These are phyloP conservation scores for Heliconius erato DNA, from an alignment of 2,888 invertebrate genomes.

Conservation along the genomic window DNA sequence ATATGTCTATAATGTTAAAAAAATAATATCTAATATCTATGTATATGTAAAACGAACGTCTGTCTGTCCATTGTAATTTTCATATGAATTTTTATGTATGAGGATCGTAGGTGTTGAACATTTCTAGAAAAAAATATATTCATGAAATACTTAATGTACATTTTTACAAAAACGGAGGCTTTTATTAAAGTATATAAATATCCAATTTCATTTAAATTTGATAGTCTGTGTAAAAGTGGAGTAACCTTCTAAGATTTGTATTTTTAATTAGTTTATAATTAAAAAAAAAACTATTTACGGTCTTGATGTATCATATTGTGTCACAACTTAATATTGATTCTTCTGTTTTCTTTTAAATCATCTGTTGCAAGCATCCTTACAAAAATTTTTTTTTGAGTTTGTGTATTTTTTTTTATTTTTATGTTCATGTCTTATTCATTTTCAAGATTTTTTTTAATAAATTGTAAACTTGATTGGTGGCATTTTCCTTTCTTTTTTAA, in stretches of 20 bases:
- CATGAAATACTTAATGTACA: too few relatives aligned
- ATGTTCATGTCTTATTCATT: background rate
- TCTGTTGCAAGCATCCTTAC: background rate
- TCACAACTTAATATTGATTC: background rate
- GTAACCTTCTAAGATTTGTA: too few relatives aligned
- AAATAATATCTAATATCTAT: background rate
- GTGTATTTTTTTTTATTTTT: background rate
- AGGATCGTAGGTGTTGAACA: background rate
- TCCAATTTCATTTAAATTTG: background rate
- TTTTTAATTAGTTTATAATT: too few relatives aligned
- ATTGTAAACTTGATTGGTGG: background rate
- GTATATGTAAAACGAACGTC: conserved; percentile 2
- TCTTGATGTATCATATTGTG: too few relatives aligned
- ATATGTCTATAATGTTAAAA: background rate
- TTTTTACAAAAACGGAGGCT: background rate
- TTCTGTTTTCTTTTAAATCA: background rate
- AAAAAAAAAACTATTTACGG: too few relatives aligned
- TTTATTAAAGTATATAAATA: background rate
- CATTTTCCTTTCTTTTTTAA: background rate
- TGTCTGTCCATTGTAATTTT: conserved; percentile 29
- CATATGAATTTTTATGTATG: background rate
- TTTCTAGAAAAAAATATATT: background rate
- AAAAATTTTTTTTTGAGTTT: background rate
- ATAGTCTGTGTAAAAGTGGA: conserved; percentile 2
- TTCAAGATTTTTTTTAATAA: too few relatives aligned